phyloP scores from a whole-genome alignment of 2,113 vertebrate genomes.

The Myotis davidii region DNA sequence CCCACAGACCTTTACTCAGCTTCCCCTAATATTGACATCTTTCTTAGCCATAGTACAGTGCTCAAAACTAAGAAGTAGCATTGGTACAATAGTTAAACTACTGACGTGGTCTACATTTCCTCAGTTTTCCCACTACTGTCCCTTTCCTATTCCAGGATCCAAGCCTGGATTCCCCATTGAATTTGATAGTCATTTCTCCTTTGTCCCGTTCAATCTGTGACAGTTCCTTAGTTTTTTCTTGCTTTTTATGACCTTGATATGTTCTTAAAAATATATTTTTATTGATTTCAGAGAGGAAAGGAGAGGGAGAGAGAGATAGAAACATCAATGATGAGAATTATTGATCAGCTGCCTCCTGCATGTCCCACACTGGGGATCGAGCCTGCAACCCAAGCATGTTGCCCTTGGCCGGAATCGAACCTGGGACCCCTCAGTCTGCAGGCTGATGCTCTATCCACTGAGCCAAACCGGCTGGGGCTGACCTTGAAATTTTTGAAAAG shows the following conservation, averaged over 20 bases:
- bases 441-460: too few species aligned
- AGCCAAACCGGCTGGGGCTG: too few species aligned
- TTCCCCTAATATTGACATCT: not conserved
- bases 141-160: not conserved
- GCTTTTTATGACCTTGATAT: not conserved
- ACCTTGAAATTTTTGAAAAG: not conserved
- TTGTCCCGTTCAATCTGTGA: not conserved
- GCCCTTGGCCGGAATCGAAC: too few species aligned
- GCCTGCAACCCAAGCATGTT: too few species aligned
- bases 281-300: too few species aligned
- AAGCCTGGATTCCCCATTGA: not conserved
- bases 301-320: too few species aligned
- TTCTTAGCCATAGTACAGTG: not conserved
- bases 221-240: not conserved
- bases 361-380: too few species aligned
- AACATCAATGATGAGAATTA: too few species aligned
- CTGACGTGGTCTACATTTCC: not conserved
- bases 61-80: not conserved
- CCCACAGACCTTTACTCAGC: not conserved
- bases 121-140: not conserved
- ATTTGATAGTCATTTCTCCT: not conserved
- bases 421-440: too few species aligned
- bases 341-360: too few species aligned
- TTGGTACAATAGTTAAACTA: not conserved
- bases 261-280: too few species aligned